Percentiles rank a stretch among this genome's conserved stretches.
phyloP scores from a whole-genome alignment of 2,888 invertebrate genomes.

The Corbicula japonica region DNA sequence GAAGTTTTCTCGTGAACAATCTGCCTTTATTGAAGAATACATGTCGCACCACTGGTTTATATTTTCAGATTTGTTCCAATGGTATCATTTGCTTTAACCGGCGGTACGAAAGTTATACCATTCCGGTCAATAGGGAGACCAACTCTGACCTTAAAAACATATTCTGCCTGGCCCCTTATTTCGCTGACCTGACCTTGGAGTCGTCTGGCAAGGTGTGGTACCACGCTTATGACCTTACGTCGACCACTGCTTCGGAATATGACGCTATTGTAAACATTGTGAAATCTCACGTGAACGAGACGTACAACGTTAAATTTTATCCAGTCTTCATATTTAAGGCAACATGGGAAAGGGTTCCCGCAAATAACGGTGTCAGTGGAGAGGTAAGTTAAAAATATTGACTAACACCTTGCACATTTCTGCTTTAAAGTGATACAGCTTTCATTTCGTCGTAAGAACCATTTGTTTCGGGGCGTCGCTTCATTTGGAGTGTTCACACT shows the following conservation, averaged over 20 bases:
- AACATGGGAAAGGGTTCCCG: conserved; percentile 21
- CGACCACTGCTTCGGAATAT: not conserved
- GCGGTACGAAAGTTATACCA: conserved; percentile 8
- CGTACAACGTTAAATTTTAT: conserved; percentile 4
- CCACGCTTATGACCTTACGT: conserved; percentile 15
- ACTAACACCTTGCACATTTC: not conserved
- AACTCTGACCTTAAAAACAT: not conserved
- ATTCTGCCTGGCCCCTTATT: conserved; percentile 33
- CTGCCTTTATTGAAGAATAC: too few species aligned
- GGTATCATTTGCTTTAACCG: conserved; percentile 42
- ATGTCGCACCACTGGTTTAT: too few species aligned
- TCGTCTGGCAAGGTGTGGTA: conserved; percentile 5
- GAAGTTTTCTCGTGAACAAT: too few species aligned
- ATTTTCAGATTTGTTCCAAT: conserved; percentile 45
- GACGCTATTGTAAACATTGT: not conserved
- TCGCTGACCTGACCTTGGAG: conserved; percentile 14
- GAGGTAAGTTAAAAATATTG: conserved; percentile 8
- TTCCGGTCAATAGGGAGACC: not conserved
- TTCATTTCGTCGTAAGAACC: too few species aligned
- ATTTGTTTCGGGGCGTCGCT: too few species aligned
- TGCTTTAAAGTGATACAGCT: too few species aligned
- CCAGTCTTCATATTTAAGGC: conserved; percentile 26
- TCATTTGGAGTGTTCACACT: too few species aligned
- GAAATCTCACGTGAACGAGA: not conserved
- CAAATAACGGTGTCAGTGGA: not conserved